Base-by-base conservation (phyloP, 2,797 vertebrate genomes). In the Phrynocephalus forsythii region DNA sequence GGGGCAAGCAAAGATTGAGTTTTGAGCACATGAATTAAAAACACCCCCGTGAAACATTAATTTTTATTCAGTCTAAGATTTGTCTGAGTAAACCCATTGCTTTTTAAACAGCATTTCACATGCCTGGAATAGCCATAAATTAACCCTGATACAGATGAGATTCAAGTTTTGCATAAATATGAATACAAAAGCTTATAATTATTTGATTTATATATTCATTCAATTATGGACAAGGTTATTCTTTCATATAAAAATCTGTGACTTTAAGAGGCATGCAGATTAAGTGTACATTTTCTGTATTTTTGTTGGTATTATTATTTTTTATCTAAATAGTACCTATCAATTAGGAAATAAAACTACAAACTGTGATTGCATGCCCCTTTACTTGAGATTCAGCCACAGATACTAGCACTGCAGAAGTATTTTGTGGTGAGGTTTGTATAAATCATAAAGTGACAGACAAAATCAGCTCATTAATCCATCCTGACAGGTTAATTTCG, bases 381-480 rank as follows among this genome's bases (percentile, higher is more conserved):
- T 89, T 94, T 92, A 93, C 93, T 92, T 86, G 33, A 83, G 90
- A 91, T 92, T 95, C 89, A 94, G 82, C 90, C 93, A 88, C 88
- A 22, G 91, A 90, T 92, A 91, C 81, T 92, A 82, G 78, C 90
- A 90, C 87, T 69, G 84, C 85, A 79, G 38, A 78, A 69, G 87
- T 86, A 89, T 83, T 82, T 79, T 91, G 91, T 82, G 68, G 79
- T 76, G 86, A 90, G 94, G 92, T 91, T 92, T 2, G 0, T 92
- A 78, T 92, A 94, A 93, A 94, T 94, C 90, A 88, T 91, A 90
- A 88, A 92, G 85, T 87, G 89, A 91, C 91, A 87, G 92, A 93
- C 66, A 91, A 94, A 94, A 94, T 95, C 91, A 91, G 86, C 92
- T 94, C 95, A 95, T 96, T 95, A 96, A 94, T 95, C 93, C 92